A percentile compares a stretch with the other conserved stretches of the same genome.
phyloP scores from a whole-genome alignment of 1,140 invertebrate genomes.

The Bombyx mandarina region DNA sequence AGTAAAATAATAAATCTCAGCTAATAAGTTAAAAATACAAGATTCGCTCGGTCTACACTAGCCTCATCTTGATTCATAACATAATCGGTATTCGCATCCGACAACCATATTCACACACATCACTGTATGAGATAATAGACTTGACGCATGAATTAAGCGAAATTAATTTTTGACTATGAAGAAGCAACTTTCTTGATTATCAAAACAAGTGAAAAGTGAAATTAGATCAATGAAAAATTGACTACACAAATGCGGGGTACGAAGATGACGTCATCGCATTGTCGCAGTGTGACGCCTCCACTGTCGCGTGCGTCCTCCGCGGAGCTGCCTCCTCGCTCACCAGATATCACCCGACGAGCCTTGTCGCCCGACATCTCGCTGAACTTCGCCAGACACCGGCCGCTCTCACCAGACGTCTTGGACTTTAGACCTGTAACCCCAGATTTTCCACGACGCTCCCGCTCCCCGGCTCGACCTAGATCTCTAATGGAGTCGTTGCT shows the following conservation, averaged over 20 bases:
- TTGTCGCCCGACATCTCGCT: slow-evolving; percentile 27
- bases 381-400: slow-evolving; percentile 24
- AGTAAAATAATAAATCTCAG: too few relatives aligned
- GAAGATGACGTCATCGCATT: slow-evolving; percentile 63
- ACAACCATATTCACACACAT: too few relatives aligned
- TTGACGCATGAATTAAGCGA: background rate
- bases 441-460: slow-evolving; percentile 49
- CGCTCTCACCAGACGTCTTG: slow-evolving; percentile 25
- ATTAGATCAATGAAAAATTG: background rate
- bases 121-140: too few relatives aligned
- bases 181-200: background rate
- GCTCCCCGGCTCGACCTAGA: slow-evolving; percentile 72
- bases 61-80: too few relatives aligned
- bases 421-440: slow-evolving; percentile 35
- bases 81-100: too few relatives aligned
- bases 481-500: slow-evolving; percentile 83
- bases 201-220: background rate
- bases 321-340: slow-evolving; percentile 28
- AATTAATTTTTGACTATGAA: background rate
- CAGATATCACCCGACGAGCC: slow-evolving; percentile 25
- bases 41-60: too few relatives aligned
- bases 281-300: slow-evolving; percentile 58
- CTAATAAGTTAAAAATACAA: too few relatives aligned
- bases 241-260: slow-evolving; percentile 49
- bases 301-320: slow-evolving; percentile 47